Base-by-base conservation (phyloP, 2,113 vertebrate genomes). In the Probosciger aterrimus region DNA sequence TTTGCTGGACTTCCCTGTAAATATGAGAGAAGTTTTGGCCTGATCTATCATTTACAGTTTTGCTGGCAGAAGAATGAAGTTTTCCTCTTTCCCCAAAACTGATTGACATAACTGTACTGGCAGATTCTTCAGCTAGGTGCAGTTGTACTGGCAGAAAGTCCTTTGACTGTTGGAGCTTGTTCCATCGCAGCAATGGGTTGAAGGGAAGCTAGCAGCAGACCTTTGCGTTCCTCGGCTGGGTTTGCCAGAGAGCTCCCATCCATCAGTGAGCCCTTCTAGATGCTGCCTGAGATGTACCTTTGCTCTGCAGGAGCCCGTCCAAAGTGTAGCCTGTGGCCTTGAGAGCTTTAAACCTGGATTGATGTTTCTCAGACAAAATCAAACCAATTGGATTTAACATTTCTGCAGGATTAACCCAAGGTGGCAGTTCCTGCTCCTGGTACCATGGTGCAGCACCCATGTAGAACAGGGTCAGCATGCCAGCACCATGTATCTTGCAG, bases 11-110 rank as follows among this genome's bases (percentile, higher is more conserved):
- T 96, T 96, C 94, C 91, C 96, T 91, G 95, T 96, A 96, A 96
- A 95, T 96, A 97, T 22, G 89, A 94, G 94, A 96, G 95, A 96
- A 96, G 96, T 94, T 97, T 96, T 97, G 97, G 97, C 93, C 92
- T 82, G 91, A 96, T 95, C 88, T 94, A 93, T 82, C 70, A 69
- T 95, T 93, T 96, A 95, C 95, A 94, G 93, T 95, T 97, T 96
- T 96, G 49, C 91, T 96, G 96, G 96, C 96, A 96, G 95, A 92
- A 67, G 92, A 86, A 71, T 65, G 77, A 94, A 94, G 57, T 92
- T 92, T 84, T 93, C 90, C 62, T 92, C 83, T 73, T 92, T 92
- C 55, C 44, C 92, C 80, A 27, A 86, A 96, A 86, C 83, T 90
- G 93, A 94, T 91, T 96, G 90, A 96, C 95, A 96, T 93, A 94